Base-by-base conservation (phyloP, 2,113 vertebrate genomes). In the Furnarius figulus region DNA sequence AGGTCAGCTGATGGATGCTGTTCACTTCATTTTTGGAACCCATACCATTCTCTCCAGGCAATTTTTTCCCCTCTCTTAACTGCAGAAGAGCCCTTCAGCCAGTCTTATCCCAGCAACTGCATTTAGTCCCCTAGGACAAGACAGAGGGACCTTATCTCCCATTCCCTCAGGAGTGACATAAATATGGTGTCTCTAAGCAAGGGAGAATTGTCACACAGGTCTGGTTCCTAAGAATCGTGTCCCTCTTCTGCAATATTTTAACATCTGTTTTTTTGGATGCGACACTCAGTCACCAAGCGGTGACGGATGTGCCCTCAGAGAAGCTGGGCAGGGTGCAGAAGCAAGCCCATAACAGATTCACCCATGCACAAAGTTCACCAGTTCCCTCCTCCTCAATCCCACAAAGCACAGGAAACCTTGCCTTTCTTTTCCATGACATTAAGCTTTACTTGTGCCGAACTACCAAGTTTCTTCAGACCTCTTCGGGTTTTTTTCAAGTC, bases 401-500 rank as follows among this genome's bases (percentile, higher is more conserved):
- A 74, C 12, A 62, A 66, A 87, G 30, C 39, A 37, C 0, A 5
- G 23, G 33, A 66, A 89, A 40, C 6, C 73, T 87, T 95, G 55
- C 91, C 91, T 95, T 9, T 0, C 0, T 0, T 28, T 6, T 55
- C 0, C 95, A 93, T 93, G 74, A 67, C 42, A 4, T 0, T 0
- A 17, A 91, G 39, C 3, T 0, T 50, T 37, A 75, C 76, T 31
- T 3, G 0, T 0, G 0, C 0, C 1, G 3, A 14, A 4, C 0
- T 12, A 4, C 0, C 0, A 22, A 95, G 92, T 0, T 44, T 3
- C 66, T 7, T 33, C 74, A 97, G 77, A 33, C 10, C 59, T 3
- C 1, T 3, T 9, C 3, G 0, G 13, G 0, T 37, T 2, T 0
- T 0, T 12, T 3, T 0, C 2, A 0, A 0, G 4, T 16, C 0